Base-by-base conservation (phyloP, 37 sponge, comb jelly and placozoan species). In the Dysidea cf. avara region DNA sequence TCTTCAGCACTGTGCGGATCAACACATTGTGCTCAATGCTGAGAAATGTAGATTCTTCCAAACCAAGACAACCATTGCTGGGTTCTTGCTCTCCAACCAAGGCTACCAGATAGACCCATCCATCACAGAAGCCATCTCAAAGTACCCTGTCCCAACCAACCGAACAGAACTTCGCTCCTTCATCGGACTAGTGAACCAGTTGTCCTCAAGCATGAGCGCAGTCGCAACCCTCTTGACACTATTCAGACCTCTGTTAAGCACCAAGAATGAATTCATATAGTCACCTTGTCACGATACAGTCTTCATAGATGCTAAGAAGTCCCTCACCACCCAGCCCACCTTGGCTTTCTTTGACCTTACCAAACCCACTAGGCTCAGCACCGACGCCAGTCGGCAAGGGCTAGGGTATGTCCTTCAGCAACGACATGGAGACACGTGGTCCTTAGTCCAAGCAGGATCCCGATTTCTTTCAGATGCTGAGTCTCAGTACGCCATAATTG, bases 241-340 rank as follows among this genome's bases (percentile, higher is more conserved):
- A 3, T 21, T 67, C 24, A 22, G 68, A 21, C 49, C 68, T 6
- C 65, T 80, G 2, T 55, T 80, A 16, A 80, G 72, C 68, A 58
- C 74, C 12, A 54, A 69, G 14, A 81, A 80, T 39, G 81, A 79
- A 37, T 79, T 79, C 64, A 6, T 79, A 25, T 80, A 71, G 72
- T 33, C 64, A 26, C 22, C 25, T 17, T 26, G 3, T 31, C 32
- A 31, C 49, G 49, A 43, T 18, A 6, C 11, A n/a, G 68, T 48
- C 35, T 67, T 67, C 68, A 4, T n/a, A n/a, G 20, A 5, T 3
- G 50, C 32, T 6, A 67, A 67, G 22, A 24, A 67, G 22, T 6
- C 6, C 49, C 68, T 67, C 24, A 47, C 68, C 4, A 46, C 49
- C 46, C 48, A 13, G 6, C 68, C 68, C 50, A 67, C 49, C 7